These are phyloP conservation scores for Caenorhabditis parvicauda DNA, from an alignment of 2,888 invertebrate species.

Conservation along the genomic window DNA sequence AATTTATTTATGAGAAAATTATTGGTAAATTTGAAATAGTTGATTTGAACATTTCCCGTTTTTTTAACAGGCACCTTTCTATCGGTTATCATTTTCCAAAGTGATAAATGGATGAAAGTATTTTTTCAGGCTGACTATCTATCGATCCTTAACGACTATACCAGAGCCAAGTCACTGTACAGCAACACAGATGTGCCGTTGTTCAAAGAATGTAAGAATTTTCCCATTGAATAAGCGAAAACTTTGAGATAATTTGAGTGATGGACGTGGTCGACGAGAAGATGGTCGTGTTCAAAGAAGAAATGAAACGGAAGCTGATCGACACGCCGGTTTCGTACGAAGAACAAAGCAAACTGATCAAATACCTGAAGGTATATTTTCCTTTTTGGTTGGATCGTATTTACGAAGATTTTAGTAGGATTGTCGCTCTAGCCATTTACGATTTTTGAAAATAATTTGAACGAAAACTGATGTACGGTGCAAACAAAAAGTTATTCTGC, in stretches of 20 bases:
- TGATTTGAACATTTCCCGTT: no score
- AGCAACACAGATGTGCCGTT: slow-evolving; percentile 71
- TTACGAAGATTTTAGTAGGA: no score
- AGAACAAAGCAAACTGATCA: slow-evolving; percentile 89
- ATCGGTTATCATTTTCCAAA: background rate
- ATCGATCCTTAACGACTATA: slow-evolving; percentile 93
- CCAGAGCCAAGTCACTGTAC: slow-evolving; percentile 89
- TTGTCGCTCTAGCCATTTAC: no score
- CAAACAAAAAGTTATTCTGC: no score
- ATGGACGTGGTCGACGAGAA: slow-evolving; percentile 86
- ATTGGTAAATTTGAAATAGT: no score
- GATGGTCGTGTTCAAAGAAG: slow-evolving; percentile 78
- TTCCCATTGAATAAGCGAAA: background rate
- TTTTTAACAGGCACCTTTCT: background rate
- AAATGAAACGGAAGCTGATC: slow-evolving; percentile 79
- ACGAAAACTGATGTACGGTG: no score
- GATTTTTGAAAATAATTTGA: no score
- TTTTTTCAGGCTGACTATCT: slow-evolving; percentile 80
- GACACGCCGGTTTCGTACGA: slow-evolving; percentile 88
- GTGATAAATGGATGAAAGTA: background rate
- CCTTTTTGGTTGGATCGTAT: no score
- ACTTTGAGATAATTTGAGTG: slow-evolving; percentile 68
- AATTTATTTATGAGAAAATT: no score
- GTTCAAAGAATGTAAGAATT: slow-evolving; percentile 59
- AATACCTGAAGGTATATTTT: slow-evolving; percentile 69